phyloP scores from a whole-genome alignment of 2,888 invertebrate species.

The Acanthopleura granulata region DNA sequence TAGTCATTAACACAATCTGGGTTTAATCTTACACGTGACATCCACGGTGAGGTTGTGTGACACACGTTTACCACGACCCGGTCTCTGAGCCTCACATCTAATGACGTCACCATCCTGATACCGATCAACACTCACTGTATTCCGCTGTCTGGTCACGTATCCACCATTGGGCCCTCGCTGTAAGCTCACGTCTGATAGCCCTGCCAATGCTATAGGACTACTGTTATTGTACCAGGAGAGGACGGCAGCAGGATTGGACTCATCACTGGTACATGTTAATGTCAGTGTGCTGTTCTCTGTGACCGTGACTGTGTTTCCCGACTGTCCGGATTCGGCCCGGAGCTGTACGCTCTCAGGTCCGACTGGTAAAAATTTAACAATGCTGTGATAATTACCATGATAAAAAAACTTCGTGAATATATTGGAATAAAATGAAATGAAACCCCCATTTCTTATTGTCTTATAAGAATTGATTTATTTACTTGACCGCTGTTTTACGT shows the following conservation, averaged over 20 bases:
- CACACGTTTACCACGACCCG: too few species aligned
- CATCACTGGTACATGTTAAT: neutral
- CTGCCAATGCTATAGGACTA: neutral
- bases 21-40: too few species aligned
- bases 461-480: too few species aligned
- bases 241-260: neutral
- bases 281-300: neutral
- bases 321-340: neutral
- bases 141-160: neutral
- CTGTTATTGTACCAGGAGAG: neutral
- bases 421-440: too few species aligned
- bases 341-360: neutral
- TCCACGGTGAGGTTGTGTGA: too few species aligned
- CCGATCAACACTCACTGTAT: neutral
- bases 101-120: neutral
- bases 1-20: too few species aligned
- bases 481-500: too few species aligned
- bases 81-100: conserved; percentile 3
- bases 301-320: neutral
- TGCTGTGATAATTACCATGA: too few species aligned
- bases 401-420: too few species aligned
- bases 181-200: neutral
- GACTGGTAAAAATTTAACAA: neutral
- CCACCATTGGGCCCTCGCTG: neutral
- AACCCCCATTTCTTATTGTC: too few species aligned